phyloP scores from a whole-genome alignment of 2,113 vertebrate genomes.

The Daphoenositta chrysoptera region DNA sequence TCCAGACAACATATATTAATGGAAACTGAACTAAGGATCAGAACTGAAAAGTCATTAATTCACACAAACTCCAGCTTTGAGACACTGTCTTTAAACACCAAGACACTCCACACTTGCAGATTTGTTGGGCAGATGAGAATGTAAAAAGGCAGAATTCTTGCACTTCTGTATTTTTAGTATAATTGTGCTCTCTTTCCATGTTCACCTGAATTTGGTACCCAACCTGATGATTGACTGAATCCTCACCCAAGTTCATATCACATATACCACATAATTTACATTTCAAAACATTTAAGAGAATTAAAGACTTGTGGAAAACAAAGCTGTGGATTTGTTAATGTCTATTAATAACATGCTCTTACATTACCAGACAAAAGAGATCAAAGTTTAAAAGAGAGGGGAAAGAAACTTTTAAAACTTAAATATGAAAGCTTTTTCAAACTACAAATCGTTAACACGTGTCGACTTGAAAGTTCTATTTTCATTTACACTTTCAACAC shows the following conservation, averaged over 20 bases:
- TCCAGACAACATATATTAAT: not conserved
- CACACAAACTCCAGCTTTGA: not conserved
- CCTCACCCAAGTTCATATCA: not conserved
- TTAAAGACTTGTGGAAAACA: conserved; percentile 5
- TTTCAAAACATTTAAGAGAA: not conserved
- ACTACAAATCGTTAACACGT: conserved; percentile 55
- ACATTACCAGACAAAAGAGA: not conserved
- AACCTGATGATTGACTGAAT: not conserved
- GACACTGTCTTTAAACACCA: not conserved
- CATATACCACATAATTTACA: not conserved
- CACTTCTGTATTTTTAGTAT: not conserved
- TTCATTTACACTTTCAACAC: conserved; percentile 52
- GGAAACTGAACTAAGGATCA: not conserved
- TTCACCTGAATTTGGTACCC: not conserved
- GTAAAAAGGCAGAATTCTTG: not conserved
- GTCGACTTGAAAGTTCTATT: conserved; percentile 38
- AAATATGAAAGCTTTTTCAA: conserved; percentile 53
- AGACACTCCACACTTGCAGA: not conserved
- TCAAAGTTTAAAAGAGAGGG: not conserved
- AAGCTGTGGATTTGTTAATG: conserved; percentile 18
- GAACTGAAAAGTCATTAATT: not conserved
- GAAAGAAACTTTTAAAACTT: not conserved
- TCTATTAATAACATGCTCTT: not conserved
- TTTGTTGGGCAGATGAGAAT: not conserved
- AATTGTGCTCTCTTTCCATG: not conserved